Evolutionary conservation across 2,797 vertebrate species (phyloP).

Genomic region (Helicolenus hilgendorfi): DNA sequence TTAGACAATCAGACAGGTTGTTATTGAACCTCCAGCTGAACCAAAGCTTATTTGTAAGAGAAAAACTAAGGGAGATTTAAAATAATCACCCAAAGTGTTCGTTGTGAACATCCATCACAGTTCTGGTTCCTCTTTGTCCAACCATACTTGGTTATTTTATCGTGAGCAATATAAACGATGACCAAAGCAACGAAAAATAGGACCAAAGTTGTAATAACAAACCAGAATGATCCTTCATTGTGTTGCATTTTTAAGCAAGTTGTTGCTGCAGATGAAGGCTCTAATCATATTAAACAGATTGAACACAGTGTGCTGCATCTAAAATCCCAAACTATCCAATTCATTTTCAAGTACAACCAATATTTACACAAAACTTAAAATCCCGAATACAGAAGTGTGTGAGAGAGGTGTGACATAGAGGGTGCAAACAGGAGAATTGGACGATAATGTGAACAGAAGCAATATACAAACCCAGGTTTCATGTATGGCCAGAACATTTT

Average conservation of each 20-base stretch:
- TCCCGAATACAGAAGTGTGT: not conserved
- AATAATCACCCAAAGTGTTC: not conserved
- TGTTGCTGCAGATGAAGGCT: too few species aligned
- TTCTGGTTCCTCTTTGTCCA: not conserved
- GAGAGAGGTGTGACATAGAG: not conserved
- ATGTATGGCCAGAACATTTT: not conserved
- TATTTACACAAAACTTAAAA: too few species aligned
- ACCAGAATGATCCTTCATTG: not conserved
- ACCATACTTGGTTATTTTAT: not conserved
- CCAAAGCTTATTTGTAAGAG: not conserved
- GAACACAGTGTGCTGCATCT: too few species aligned
- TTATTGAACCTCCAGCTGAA: not conserved
- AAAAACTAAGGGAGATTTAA: not conserved
- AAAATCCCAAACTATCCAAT: too few species aligned
- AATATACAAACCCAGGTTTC: not conserved
- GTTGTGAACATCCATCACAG: not conserved
- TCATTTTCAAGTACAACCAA: too few species aligned
- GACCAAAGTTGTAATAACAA: not conserved
- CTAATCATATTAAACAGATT: too few species aligned
- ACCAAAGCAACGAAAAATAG: not conserved
- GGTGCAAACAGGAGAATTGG: not conserved
- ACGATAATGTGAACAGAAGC: not conserved
- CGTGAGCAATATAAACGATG: not conserved
- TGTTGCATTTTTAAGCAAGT: not conserved
- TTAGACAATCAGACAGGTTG: not conserved